phyloP scores from a whole-genome alignment of 2,888 invertebrate genomes.

The Pterostichus niger region DNA sequence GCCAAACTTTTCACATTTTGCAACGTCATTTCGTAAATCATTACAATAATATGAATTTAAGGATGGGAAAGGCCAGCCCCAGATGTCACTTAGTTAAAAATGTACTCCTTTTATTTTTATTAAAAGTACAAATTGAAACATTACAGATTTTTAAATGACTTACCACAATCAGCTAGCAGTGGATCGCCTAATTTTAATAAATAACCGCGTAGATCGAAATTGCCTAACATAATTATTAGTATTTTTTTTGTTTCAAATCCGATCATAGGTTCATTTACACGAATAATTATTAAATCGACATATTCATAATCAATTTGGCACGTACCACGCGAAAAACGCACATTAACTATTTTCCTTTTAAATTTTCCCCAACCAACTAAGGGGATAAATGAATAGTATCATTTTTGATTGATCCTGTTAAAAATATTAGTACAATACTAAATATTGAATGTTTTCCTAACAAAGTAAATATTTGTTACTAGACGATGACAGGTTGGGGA shows the following conservation, averaged over 20 bases:
- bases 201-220: slow-evolving; percentile 29
- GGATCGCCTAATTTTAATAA: slow-evolving; percentile 51
- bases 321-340: slow-evolving; percentile 22
- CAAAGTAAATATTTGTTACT: slow-evolving; percentile 15
- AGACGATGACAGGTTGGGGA: slow-evolving; percentile 3
- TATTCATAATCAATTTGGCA: slow-evolving; percentile 61
- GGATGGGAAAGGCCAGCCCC: slow-evolving; percentile 73
- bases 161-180: slow-evolving; percentile 55
- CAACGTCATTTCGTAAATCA: slow-evolving; percentile 41
- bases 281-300: slow-evolving; percentile 54
- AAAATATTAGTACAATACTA: slow-evolving; percentile 4
- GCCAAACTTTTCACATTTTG: slow-evolving; percentile 46
- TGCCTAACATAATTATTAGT: slow-evolving; percentile 33
- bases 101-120: slow-evolving; percentile 67
- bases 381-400: background rate
- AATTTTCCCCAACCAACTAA: slow-evolving; percentile 1
- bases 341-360: background rate
- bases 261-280: slow-evolving; percentile 40
- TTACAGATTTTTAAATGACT: slow-evolving; percentile 65
- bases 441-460: too few relatives aligned
- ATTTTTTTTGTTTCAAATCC: slow-evolving; percentile 14
- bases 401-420: background rate
- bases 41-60: slow-evolving; percentile 59
- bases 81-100: slow-evolving; percentile 71
- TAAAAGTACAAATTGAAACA: slow-evolving; percentile 66